Evolutionary conservation across 2,888 invertebrate genomes (phyloP).

Genomic region (Eueremaeus valkanovi): DNA sequence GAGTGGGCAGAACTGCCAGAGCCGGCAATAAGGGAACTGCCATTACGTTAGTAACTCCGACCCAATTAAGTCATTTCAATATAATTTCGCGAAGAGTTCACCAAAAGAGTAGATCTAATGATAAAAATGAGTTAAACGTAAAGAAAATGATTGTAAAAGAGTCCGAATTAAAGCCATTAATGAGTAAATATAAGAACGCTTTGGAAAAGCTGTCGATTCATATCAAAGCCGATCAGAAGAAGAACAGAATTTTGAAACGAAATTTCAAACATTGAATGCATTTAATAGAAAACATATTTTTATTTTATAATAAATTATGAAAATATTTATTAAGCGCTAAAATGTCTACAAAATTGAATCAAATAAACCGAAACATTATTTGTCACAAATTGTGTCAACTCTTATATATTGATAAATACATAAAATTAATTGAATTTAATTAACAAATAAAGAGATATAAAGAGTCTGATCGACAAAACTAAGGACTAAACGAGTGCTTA

Average conservation of each 20-base stretch:
- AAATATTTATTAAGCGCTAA: not conserved
- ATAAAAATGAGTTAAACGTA: slow-evolving; percentile 9
- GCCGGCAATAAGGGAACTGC: slow-evolving; percentile 83
- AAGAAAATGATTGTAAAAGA: slow-evolving; percentile 37
- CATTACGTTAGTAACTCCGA: slow-evolving; percentile 64
- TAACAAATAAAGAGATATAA: too few relatives aligned
- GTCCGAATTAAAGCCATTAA: slow-evolving; percentile 34
- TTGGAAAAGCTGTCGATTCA: slow-evolving; percentile 14
- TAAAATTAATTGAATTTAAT: too few relatives aligned
- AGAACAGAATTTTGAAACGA: slow-evolving; percentile 7
- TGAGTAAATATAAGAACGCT: slow-evolving; percentile 32
- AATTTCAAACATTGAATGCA: not conserved
- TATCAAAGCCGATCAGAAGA: slow-evolving; percentile 22
- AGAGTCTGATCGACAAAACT: too few relatives aligned
- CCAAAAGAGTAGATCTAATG: not conserved
- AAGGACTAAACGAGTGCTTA: too few relatives aligned
- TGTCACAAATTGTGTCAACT: too few relatives aligned
- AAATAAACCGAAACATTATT: too few relatives aligned
- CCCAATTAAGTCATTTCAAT: slow-evolving; percentile 36
- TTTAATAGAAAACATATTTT: too few relatives aligned
- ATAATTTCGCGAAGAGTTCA: slow-evolving; percentile 38
- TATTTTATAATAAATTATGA: too few relatives aligned
- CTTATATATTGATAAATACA: too few relatives aligned
- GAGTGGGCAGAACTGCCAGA: slow-evolving; percentile 89
- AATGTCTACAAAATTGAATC: too few relatives aligned